Evolutionary conservation across 2,797 vertebrate genomes (phyloP), one percentile per base, ranked within the genome.

Genomic region (Manis pentadactyla): DNA sequence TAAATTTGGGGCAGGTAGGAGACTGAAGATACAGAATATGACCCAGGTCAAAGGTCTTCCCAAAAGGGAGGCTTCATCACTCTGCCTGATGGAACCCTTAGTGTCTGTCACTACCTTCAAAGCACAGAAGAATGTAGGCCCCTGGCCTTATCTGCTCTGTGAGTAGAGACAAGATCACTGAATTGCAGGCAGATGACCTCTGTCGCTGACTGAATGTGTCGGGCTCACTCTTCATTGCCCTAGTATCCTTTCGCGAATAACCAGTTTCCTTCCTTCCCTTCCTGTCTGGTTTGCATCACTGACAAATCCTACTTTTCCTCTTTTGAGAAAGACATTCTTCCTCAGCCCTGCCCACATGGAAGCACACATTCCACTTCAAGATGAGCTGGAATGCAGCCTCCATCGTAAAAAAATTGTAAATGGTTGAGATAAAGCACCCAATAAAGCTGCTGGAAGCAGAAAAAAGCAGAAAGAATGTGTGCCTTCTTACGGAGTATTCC

Each of bases 211-310:
- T 66, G 94, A 96, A 71, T 19, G 63, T 69, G 74, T 88, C 74
- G 0, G 61, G 46, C 34, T 91, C 66, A 27, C 29, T 69, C 86
- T 74, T 95, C 87, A 79, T 51, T 92, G 29, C 63, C 25, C 79
- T 66, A 25, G 37, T 69, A 57, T 66, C 71, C 86, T 92, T 95
- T 92, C 85, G 87, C 93, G 91, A 94, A 55, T 90, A 78, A 55
- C 51, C 95, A 86, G 73, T 55, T 93, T 88, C 87, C 39, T 42
- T 93, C 79, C 81, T 89, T 71, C 77, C 39, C 79, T 85, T 84
- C 74, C 87, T 93, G 83, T 97, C 96, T 97, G 93, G 57, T 94
- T 95, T 93, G 91, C 81, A 87, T 96, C 97, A 94, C 57, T 93
- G 94, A 97, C 94, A 97, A 96, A 93, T 92, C 85, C 91, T 23